Base-by-base conservation (phyloP, 2,888 invertebrate genomes). In the Orthosia cruda region DNA sequence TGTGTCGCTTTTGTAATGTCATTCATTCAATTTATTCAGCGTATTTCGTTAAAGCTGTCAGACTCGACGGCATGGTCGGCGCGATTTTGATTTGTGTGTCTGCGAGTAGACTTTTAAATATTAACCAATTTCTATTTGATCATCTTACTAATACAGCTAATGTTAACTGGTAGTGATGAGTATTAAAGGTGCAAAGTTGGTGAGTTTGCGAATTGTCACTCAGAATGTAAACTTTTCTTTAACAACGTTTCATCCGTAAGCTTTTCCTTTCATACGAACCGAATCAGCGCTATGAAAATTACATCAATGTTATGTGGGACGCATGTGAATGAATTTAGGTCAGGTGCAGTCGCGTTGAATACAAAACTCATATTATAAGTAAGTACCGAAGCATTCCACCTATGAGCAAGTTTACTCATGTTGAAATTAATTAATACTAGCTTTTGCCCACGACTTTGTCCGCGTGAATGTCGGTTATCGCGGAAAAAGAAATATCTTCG, bases 1-100 rank as follows among this genome's bases (percentile, higher is more conserved):
- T 32, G 73, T 83, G 71, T 78, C 72, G 79, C 77, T 77, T 83
- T 47, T 74, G 74, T 79, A 61, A 71, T 71, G 74, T 16, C 20
- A 58, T 81, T 78, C 58, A 63, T 68, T 59, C 23, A 23, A 4
- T 69, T 40, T 55, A 70, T 67, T 65, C 52, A 58, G 57, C 32
- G 45, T 23, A 59, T 57, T 67, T 75, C 58, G 49, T 67, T 70
- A 40, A 40, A 47, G 23, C 63, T 72, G 71, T 71, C 81, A 83
- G 79, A 79, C 81, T 64, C 23, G 12, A 16, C 18, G 73, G 74
- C 71, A 68, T 55, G 32, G n/a, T 55, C 4, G 23, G 57, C 4
- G 50, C 1, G 32, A 23, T 50, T 65, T 63, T 63, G 18, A 63
- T 81, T 62, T 40, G 13, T 32, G 9, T n/a, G 12, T 47, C 0